Base-by-base conservation (phyloP, 2,797 vertebrate genomes). In the Notoglanidium macrostoma region DNA sequence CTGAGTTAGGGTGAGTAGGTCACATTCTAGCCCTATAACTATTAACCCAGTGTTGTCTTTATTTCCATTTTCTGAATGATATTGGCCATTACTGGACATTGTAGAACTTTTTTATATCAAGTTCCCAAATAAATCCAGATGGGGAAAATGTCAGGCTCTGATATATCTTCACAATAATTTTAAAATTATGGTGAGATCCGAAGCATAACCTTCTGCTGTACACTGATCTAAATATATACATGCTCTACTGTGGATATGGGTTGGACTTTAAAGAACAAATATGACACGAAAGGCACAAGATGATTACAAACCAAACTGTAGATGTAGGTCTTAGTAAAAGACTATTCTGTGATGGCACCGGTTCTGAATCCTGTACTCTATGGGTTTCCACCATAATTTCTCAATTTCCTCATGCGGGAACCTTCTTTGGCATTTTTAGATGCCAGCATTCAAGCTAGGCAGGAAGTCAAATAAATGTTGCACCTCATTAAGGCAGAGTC, bases 21-120 rank as follows among this genome's bases (percentile, higher is more conserved):
- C 82, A 89, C 35, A 87, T 87, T 72, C 61, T 70, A 83, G 88
- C 54, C n/a, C 72, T 40, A 68, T 67, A 85, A 86, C 84, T 78
- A 84, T 86, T 85, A 86, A 86, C 72, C 82, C 85, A 77, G 68
- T 59, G 49, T 86, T 83, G 72, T 86, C 63, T 72, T 68, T 46
- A 83, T 68, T 51, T 68, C 46, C 11, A 54, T 83, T 83, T 68
- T 68, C 44, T 83, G n/a, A 51, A 68, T 83, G 63, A 83, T 51
- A 68, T 32, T 51, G 63, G 9, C n/a, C 44, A 49, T 35, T 68
- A 57, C 21, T 57, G 29, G 49, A 57, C 46, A 74, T 35, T n/a
- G 26, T 55, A 26, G 19, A 68, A 3, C 29, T 57, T 78, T 40
- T 65, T 21, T 29, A 81, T 83, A 32, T 68, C 5, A 51, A 21